Evolutionary conservation across 2,888 invertebrate species (phyloP), one percentile per base, ranked within the genome.

Genomic region (Allolobophora icterica): DNA sequence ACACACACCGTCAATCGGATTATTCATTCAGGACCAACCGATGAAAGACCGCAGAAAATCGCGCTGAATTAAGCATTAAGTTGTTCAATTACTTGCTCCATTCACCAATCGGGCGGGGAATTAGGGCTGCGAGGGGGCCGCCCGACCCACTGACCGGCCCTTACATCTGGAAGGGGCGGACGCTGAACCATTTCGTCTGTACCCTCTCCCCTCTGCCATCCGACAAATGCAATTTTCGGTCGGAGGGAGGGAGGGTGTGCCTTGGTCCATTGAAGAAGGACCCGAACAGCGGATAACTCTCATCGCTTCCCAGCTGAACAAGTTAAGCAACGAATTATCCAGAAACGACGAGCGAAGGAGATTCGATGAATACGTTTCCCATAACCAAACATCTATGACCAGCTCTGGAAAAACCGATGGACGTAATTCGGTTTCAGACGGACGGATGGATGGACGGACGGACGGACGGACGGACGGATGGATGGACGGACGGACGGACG

Each of bases 11-110:
- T 33, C 19, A 35, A 38, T 87, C 19, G n/a, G 87, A 38, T 87
- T n/a, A 87, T 87, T 87, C 87, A 87, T 87, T 87, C 87, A 87
- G 34, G 35, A 38, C 87, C 15, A 19, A 35, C 21, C 38, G 38
- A 5, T 4, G 24, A 24, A 87, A 35, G 87, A 87, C 87, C 34
- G 19, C 84, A 11, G 84, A 33, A 84, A 84, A 84, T 84, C 38
- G 87, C 34, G 24, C 38, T 38, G 87, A 87, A 87, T 87, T 87
- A 87, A 24, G 87, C 87, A 38, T 87, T 87, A 87, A 87, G 87
- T 87, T 87, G 87, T 87, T 87, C 87, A 87, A 87, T 87, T 87
- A 87, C 87, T 30, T 5, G 38, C 35, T 34, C 38, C 87, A 35
- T 87, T 87, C 71, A 71, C 6, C 71, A 35, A 35, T 35, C 87